Evolutionary conservation across 2,113 vertebrate species (phyloP).

Genomic region (Salvator merianae): DNA sequence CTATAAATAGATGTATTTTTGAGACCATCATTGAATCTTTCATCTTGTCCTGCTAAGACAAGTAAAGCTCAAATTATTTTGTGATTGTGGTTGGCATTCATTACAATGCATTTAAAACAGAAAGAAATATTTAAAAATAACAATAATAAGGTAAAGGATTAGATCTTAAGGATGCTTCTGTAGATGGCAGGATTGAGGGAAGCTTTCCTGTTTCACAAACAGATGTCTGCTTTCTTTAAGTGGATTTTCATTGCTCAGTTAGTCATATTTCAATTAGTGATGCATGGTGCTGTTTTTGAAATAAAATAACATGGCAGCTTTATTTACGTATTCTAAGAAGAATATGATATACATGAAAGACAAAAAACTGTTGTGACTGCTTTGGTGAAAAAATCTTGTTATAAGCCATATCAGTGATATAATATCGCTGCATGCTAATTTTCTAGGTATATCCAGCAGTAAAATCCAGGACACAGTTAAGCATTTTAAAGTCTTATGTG

Average conservation of each 20-base stretch:
- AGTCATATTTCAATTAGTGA: conserved; percentile 1
- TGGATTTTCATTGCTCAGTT: not conserved
- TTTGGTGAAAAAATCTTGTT: not conserved
- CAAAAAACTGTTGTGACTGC: not conserved
- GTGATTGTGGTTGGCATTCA: not conserved
- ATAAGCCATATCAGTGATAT: not conserved
- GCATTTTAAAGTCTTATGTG: not conserved
- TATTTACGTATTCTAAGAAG: conserved; percentile 8
- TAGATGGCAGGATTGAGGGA: conserved; percentile 43
- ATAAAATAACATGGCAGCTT: conserved; percentile 1
- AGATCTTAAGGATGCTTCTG: conserved; percentile 12
- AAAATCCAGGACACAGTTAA: not conserved
- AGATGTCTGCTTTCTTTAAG: conserved; percentile 35
- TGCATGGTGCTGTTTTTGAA: conserved; percentile 40
- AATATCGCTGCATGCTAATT: conserved; percentile 11
- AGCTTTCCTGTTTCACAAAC: not conserved
- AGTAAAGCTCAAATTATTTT: conserved; percentile 20
- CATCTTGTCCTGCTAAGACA: conserved; percentile 18
- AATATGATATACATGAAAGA: not conserved
- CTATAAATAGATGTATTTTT: conserved; percentile 24
- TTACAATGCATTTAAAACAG: conserved; percentile 34
- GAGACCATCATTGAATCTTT: not conserved
- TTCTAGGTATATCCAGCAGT: conserved; percentile 5
- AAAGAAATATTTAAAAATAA: conserved; percentile 21
- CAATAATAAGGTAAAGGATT: conserved; percentile 18